Evolutionary conservation across 2,113 vertebrate genomes (phyloP).

Genomic region (Siphamia tubifer): DNA sequence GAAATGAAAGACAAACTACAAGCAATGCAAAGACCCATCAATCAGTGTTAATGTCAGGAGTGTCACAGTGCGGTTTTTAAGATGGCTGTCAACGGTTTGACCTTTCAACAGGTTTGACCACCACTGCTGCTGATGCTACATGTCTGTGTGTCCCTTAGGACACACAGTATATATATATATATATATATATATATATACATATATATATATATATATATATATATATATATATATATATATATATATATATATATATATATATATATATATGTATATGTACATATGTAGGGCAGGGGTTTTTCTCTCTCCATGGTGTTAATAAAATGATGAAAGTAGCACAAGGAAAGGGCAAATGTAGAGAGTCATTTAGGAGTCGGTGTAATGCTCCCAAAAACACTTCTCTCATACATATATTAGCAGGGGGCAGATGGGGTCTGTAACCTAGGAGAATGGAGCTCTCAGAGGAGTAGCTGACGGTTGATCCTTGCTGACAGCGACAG

Average conservation of each 20-base stretch:
- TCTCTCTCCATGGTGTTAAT: too few relatives aligned
- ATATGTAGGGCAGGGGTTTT: too few relatives aligned
- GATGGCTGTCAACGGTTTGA: background rate
- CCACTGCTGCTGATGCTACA: background rate
- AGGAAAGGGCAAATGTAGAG: conserved; percentile 2
- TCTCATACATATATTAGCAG: conserved; percentile 1
- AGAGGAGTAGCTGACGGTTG: conserved; percentile 21
- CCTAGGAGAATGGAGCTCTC: conserved; percentile 10
- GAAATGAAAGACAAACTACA: background rate
- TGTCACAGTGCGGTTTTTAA: background rate
- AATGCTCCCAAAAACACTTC: background rate
- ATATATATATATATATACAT: too few relatives aligned
- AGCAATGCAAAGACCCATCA: background rate
- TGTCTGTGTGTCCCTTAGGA: too few relatives aligned
- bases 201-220: too few relatives aligned
- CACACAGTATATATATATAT: background rate
- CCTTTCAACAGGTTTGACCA: background rate
- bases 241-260: too few relatives aligned
- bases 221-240: too few relatives aligned
- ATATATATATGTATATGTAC: too few relatives aligned
- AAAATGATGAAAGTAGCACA: conserved; percentile 10
- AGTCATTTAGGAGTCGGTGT: background rate
- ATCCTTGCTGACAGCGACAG: conserved; percentile 37
- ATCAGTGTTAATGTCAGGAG: background rate
- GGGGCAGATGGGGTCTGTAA: conserved; percentile 25